Conservation (phyloP, 2,888 invertebrate genomes). For the Biston betularia region DNA sequence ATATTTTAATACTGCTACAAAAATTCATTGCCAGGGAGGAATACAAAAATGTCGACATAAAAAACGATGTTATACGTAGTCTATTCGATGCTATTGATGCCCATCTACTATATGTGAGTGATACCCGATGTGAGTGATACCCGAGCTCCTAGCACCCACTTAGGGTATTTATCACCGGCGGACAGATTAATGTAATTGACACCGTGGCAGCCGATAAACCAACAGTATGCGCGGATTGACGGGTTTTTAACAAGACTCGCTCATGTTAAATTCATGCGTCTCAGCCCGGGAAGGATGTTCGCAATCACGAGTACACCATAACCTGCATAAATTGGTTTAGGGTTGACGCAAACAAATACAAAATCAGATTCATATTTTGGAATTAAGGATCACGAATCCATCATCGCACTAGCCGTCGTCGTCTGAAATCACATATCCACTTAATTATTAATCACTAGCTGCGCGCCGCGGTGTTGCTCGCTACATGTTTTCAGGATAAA, state of each 20-base stretch:
- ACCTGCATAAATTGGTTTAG: constrained; percentile 58
- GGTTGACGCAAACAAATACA: constrained; percentile 47
- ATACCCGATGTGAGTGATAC: constrained; percentile 5
- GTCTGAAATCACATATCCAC: no score
- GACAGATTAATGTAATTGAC: constrained; percentile 52
- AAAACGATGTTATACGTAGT: not conserved
- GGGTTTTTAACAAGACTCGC: constrained; percentile 79
- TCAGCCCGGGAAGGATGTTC: constrained; percentile 63
- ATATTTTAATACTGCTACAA: no score
- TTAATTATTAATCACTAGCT: no score
- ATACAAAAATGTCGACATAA: no score
- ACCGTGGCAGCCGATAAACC: constrained; percentile 68
- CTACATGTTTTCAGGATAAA: no score
- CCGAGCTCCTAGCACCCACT: constrained; percentile 12
- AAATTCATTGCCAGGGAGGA: no score
- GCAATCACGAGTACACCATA: constrained; percentile 70
- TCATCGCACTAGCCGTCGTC: no score
- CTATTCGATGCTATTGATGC: constrained; percentile 34
- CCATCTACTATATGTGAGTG: not conserved
- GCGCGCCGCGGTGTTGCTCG: no score
- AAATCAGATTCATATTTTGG: no score
- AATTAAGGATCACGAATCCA: no score
- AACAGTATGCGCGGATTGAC: constrained; percentile 73
- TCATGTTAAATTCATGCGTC: constrained; percentile 75
- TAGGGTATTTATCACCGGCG: constrained; percentile 41